phyloP scores from a whole-genome alignment of 2,113 vertebrate genomes.

The Dolichotis patagonum region DNA sequence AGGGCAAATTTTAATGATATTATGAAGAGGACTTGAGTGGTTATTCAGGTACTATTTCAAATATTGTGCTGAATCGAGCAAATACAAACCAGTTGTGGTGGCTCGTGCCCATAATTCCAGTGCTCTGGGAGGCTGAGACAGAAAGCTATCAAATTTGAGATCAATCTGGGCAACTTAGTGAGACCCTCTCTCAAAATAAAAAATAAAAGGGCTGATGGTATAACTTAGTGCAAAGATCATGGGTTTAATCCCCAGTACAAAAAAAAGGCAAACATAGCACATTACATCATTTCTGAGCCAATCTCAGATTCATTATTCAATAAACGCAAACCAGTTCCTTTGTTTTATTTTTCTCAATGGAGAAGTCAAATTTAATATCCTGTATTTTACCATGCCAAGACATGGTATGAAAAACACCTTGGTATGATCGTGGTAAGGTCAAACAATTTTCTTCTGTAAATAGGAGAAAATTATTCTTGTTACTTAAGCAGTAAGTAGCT shows the following conservation, averaged over 20 bases:
- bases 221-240: not conserved
- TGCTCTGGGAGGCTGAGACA: not conserved
- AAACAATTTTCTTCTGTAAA: not conserved
- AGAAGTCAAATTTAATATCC: slow-evolving; percentile 7
- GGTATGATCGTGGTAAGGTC: not conserved
- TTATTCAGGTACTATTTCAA: not conserved
- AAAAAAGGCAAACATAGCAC: not conserved
- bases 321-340: not conserved
- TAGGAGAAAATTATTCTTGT: not conserved
- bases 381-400: not conserved
- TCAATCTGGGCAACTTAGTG: not conserved
- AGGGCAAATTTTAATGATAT: not conserved
- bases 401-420: not conserved
- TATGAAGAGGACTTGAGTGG: not conserved
- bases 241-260: not conserved
- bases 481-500: slow-evolving; percentile 7
- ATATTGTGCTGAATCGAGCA: not conserved
- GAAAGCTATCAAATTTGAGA: not conserved
- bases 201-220: not conserved
- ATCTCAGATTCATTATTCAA: not conserved
- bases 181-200: not conserved
- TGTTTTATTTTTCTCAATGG: not conserved
- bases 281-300: not conserved
- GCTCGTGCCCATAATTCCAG: not conserved
- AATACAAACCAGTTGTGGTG: not conserved